Evolutionary conservation across 2,113 vertebrate species (phyloP).

Genomic region (Jaculus jaculus): DNA sequence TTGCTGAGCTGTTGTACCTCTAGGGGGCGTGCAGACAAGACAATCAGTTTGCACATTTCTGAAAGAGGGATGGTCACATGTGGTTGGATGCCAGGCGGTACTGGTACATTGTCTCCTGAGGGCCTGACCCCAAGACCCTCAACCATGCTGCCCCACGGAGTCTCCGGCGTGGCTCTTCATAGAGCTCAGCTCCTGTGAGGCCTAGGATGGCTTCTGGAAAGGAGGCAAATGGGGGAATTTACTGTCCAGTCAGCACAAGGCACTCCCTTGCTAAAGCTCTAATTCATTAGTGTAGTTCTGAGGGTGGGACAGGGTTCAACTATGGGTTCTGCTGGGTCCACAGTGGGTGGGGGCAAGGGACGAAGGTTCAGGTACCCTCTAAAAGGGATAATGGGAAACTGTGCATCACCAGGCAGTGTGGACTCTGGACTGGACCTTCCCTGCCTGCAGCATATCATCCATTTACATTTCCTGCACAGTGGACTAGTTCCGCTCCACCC

Average conservation of each 20-base stretch:
- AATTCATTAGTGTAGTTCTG: neutral
- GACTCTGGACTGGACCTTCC: neutral
- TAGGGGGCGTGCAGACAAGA: neutral
- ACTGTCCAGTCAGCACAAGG: conserved; percentile 47
- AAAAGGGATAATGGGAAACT: neutral
- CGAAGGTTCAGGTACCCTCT: neutral
- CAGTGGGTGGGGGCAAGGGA: neutral
- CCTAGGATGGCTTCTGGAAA: neutral
- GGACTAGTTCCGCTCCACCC: neutral
- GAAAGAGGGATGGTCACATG: neutral
- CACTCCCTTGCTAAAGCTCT: conserved; percentile 44
- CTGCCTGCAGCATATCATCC: neutral
- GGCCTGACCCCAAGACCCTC: neutral
- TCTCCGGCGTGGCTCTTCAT: too few relatives aligned
- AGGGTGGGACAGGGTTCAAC: neutral
- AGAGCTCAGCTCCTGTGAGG: neutral
- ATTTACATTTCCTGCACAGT: conserved; percentile 50
- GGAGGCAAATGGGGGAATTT: neutral
- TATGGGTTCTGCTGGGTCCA: conserved; percentile 36
- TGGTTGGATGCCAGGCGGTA: neutral
- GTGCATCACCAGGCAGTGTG: rapidly evolving
- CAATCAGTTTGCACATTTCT: neutral
- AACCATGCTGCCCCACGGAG: neutral
- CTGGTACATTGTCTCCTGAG: neutral
- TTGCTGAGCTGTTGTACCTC: neutral